These are phyloP conservation scores for Cuculus canorus DNA, from an alignment of 2,797 vertebrate genomes.

Conservation along the genomic window DNA sequence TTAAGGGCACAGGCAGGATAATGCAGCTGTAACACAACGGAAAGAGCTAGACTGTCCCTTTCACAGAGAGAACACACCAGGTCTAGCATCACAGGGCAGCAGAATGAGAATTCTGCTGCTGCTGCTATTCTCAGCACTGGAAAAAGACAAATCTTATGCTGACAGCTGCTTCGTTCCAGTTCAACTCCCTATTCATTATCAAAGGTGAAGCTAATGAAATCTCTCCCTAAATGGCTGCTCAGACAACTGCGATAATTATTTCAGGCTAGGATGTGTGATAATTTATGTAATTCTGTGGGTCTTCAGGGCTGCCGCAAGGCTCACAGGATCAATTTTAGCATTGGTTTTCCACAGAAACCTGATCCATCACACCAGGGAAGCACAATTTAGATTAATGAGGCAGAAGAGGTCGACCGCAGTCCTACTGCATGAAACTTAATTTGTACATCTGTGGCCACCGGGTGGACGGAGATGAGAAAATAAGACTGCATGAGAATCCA, in stretches of 20 bases:
- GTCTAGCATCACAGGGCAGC: background rate
- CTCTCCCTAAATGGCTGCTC: conserved; percentile 19
- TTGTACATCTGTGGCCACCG: background rate
- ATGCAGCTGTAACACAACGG: background rate
- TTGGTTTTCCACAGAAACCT: conserved; percentile 1
- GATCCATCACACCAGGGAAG: conserved; percentile 13
- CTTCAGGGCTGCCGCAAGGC: background rate
- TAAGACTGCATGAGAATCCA: background rate
- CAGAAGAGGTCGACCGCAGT: background rate
- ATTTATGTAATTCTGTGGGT: conserved; percentile 28
- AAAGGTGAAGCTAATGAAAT: conserved; percentile 49
- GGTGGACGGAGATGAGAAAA: background rate
- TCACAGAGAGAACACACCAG: background rate
- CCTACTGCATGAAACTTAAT: background rate
- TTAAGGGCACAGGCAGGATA: background rate
- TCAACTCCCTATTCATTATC: conserved; percentile 36
- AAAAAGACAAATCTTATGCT: conserved; percentile 16
- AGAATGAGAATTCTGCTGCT: background rate
- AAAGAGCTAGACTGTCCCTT: background rate
- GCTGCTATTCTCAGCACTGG: background rate
- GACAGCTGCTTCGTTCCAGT: conserved; percentile 33
- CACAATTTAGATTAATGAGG: conserved; percentile 21
- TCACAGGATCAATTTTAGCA: conserved; percentile 23
- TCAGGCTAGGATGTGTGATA: conserved; percentile 16
- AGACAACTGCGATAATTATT: conserved; percentile 17